Base-by-base conservation (phyloP, 2,797 vertebrate genomes). In the Scomberomorus guttatus region DNA sequence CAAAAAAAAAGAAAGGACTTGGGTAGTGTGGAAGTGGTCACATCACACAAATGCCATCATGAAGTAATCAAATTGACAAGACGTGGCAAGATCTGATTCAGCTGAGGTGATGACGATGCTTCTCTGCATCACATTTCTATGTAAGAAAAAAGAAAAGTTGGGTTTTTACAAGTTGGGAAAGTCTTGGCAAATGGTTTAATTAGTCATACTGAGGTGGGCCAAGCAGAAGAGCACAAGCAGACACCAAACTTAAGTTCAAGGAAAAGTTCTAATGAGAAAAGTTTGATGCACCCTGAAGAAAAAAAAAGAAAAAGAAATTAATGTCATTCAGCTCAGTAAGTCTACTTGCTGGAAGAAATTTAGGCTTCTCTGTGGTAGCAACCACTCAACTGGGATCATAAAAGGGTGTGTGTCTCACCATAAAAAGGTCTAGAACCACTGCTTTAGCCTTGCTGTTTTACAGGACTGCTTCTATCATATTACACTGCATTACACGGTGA, bases 401-500 rank as follows among this genome's bases (percentile, higher is more conserved):
- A 42, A 61, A 42, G 44, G 15, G 15, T 48, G 44, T 48, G 44
- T 48, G 60, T 46, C 57, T 32, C 6, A 32, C 6, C 6, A 32
- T 32, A 5, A 32, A 32, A 32, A 5, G 29, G 29, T 32, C 29
- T 32, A 32, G 29, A 32, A 61, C 22, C 22, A 63, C 9, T 20
- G 25, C 34, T 62, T 44, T 27, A n/a, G 42, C 20, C 13, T 17
- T 17, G 25, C 39, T 59, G 42, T 18, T 48, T 71, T 48, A 24
- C 20, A 22, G 42, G 10, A 51, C 25, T 8, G 22, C 20, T 12
- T 25, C 44, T 32, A 51, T 52, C 25, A 50, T 32, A 63, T 57
- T 32, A 11, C 4, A 50, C 42, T 25, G 59, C 57, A 76, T 61
- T 57, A 62, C n/a, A 37, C 6, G 3, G 25, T 34, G 60, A 75